phyloP scores from a whole-genome alignment of 2,797 vertebrate genomes.

The Poliocrania exsul region DNA sequence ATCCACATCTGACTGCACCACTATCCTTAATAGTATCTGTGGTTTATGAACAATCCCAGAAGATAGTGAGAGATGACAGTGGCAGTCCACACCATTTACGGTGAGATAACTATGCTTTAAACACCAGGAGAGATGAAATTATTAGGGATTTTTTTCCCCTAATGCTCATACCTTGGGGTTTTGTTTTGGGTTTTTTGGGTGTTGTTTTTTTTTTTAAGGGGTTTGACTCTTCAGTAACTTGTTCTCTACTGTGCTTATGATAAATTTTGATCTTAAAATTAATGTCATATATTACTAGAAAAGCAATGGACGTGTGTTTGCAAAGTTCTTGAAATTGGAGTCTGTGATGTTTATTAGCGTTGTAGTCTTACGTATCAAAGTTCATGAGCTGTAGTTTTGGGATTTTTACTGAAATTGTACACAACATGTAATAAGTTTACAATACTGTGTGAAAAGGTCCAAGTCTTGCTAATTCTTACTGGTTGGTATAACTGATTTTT shows the following conservation, averaged over 20 bases:
- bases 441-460: neutral
- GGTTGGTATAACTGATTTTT: neutral
- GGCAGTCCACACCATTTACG: neutral
- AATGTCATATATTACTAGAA: neutral
- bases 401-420: neutral
- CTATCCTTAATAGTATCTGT: neutral
- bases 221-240: neutral
- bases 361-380: neutral
- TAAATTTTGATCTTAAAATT: neutral
- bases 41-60: neutral
- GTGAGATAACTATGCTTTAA: neutral
- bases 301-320: conserved; percentile 21
- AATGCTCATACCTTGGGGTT: neutral
- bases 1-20: neutral
- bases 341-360: conserved; percentile 33
- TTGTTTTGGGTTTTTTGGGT: too few species aligned
- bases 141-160: neutral
- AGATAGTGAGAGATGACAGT: neutral
- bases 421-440: neutral
- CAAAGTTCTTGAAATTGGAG: conserved; percentile 58
- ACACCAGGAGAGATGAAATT: neutral
- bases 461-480: neutral
- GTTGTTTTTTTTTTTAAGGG: neutral
- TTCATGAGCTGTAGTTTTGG: neutral
- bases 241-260: neutral